Evolutionary conservation across 2,113 vertebrate genomes (phyloP), one percentile per base, ranked within the genome.

Genomic region (Pomatorhinus ruficollis): DNA sequence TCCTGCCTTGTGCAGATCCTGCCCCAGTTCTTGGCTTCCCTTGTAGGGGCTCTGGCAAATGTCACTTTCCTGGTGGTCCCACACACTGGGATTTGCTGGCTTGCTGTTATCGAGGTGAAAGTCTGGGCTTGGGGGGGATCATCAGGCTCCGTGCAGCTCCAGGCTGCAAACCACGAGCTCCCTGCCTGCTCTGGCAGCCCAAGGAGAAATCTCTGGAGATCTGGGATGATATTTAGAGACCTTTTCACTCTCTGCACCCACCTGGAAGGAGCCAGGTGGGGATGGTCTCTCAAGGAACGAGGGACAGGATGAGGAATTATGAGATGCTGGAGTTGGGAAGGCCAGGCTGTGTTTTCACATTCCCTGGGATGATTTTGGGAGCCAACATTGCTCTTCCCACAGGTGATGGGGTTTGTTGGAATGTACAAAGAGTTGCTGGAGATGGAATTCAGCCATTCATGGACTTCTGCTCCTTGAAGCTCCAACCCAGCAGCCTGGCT

Each of bases 1-100:
- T 81, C 54, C 54, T 11, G 7, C 61, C 13, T 85, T 54, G 22
- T 2, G 4, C 94, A 92, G 96, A 74, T 83, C 19, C 72, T 94
- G 13, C 39, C 97, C 69, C 89, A 78, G 42, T 90, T 95, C 83
- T 74, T 93, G 69, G 87, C 95, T 64, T 80, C 79, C 56, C 56
- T 95, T 35, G 57, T n/a, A 10, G 90, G 93, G 6, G 35, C 54
- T 82, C 87, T 98, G 84, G 95, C 45, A 33, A 97, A 96, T 27
- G 64, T 91, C 15, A 37, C 75, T 13, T 96, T 96, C 35, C 4
- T 88, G 70, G 86, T 95, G 57, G 68, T 92, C 33, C 74, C 94
- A 54, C 57, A 22, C 37, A 42, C 78, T 22, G 93, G 97, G 35
- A 33, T 97, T 78, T 97, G 90, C 59, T 95, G 97, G 87, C 81